These are phyloP conservation scores for Chrosomus eos DNA, from an alignment of 2,797 vertebrate genomes.

Conservation along the genomic window DNA sequence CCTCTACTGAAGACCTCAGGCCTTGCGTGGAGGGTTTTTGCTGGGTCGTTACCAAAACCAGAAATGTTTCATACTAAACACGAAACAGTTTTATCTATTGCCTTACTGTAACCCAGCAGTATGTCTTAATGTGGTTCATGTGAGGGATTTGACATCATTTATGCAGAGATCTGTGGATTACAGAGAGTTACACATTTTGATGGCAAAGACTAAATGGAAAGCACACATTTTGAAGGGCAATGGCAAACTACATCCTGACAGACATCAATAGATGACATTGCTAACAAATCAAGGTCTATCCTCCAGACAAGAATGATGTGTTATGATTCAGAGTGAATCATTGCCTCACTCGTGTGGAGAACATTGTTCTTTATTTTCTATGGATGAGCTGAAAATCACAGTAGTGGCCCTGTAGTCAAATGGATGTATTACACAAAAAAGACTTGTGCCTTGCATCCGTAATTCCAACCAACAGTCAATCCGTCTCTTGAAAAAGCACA, in stretches of 20 bases:
- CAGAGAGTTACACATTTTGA: background rate
- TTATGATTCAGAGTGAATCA: conserved; percentile 62
- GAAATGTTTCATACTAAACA: conserved; percentile 37
- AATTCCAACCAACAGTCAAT: conserved; percentile 64
- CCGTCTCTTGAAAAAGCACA: conserved; percentile 60
- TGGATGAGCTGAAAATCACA: conserved; percentile 64
- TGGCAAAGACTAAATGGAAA: conserved; percentile 61
- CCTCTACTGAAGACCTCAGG: background rate
- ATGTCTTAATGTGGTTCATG: conserved; percentile 59
- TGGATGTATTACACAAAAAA: conserved; percentile 65
- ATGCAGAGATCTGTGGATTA: background rate
- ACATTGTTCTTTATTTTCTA: conserved; percentile 69
- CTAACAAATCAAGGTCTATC: conserved; percentile 29
- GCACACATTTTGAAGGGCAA: conserved; percentile 60
- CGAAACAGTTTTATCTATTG: conserved; percentile 58
- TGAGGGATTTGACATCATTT: conserved; percentile 23
- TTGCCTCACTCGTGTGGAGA: conserved; percentile 56
- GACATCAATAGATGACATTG: conserved; percentile 50
- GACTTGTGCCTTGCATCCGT: conserved; percentile 58
- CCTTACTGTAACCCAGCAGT: conserved; percentile 72
- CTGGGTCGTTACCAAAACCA: conserved; percentile 19
- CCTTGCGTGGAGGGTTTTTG: conserved; percentile 11
- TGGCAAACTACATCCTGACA: conserved; percentile 42
- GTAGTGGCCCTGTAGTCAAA: conserved; percentile 51
- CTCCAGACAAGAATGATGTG: conserved; percentile 46